Evolutionary conservation across 2,888 invertebrate species (phyloP), one percentile per base, ranked within the genome.

Genomic region (Polymixis flavicincta): DNA sequence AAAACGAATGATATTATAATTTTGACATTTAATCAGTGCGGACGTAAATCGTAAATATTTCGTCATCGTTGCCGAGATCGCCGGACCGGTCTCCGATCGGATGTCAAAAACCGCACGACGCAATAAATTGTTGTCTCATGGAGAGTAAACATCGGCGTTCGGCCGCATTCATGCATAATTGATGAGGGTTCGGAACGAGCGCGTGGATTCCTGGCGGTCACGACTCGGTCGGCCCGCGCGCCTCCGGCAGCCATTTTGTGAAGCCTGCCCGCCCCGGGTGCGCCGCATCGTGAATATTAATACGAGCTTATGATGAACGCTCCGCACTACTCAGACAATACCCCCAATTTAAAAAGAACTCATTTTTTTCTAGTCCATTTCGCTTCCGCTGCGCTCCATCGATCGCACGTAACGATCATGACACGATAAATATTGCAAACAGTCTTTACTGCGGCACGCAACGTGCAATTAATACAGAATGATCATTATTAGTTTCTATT

Each of bases 111-210:
- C 94, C 94, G 94, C 95, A 96, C 95, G 94, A 93, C 92, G 94
- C 93, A 94, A 95, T 95, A 96, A 96, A 96, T 96, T 94, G 94
- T 94, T 94, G 95, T 95, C 95, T 94, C 94, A 92, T 93, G 94
- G 94, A 95, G 94, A 95, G 95, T 95, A 95, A 96, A 96, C 96
- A 96, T 94, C 93, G 95, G 91, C 94, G 94, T 93, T 95, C 92
- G 92, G 92, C 92, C 95, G 95, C 96, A 95, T 96, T 96, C 96
- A 95, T 96, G 95, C 95, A 96, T 96, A 95, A 96, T 95, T 96
- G 95, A 96, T 96, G 96, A 95, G 95, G 94, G 95, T 94, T 93
- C 90, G 92, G 87, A 93, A 92, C 93, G 93, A 94, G 91, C 93
- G 94, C 93, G 93, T 94, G 94, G 95, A 96, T 95, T 95, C 96